Conservation (phyloP, 2,888 invertebrate genomes). For the Buathra laborator region DNA sequence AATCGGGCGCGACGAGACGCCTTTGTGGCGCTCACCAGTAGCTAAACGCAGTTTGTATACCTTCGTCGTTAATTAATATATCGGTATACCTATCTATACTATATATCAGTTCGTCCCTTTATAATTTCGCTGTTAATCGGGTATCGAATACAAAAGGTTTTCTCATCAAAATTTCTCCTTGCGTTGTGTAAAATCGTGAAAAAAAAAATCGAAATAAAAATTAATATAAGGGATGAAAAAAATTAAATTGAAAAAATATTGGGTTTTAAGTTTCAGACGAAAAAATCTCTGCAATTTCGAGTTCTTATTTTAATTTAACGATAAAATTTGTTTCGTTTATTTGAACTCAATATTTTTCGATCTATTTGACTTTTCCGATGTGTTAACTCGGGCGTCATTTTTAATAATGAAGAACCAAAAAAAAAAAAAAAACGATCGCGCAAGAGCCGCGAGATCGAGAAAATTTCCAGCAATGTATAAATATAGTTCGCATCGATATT, state of each 20-base stretch:
- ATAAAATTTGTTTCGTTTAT: too few species aligned
- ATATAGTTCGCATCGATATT: not conserved
- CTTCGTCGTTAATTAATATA: conserved; percentile 36
- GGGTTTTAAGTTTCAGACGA: too few species aligned
- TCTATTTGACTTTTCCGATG: too few species aligned
- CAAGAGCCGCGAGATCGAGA: not conserved
- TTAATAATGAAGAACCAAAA: too few species aligned
- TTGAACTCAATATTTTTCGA: too few species aligned
- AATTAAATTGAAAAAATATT: too few species aligned
- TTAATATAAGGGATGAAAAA: too few species aligned
- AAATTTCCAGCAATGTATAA: not conserved
- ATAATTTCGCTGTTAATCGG: not conserved
- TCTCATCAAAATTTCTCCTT: not conserved
- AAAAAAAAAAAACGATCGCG: too few species aligned
- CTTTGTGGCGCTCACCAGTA: conserved; percentile 11
- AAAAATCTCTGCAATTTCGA: too few species aligned
- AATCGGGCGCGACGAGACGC: conserved; percentile 22
- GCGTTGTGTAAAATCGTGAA: not conserved
- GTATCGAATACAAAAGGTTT: not conserved
- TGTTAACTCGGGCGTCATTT: too few species aligned
- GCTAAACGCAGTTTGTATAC: not conserved
- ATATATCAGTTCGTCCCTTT: not conserved
- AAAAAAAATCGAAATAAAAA: not conserved
- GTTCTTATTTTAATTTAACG: too few species aligned
- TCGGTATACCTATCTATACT: conserved; percentile 2